Evolutionary conservation across 2,888 invertebrate genomes (phyloP).

Genomic region (Pyrochroa serraticornis): DNA sequence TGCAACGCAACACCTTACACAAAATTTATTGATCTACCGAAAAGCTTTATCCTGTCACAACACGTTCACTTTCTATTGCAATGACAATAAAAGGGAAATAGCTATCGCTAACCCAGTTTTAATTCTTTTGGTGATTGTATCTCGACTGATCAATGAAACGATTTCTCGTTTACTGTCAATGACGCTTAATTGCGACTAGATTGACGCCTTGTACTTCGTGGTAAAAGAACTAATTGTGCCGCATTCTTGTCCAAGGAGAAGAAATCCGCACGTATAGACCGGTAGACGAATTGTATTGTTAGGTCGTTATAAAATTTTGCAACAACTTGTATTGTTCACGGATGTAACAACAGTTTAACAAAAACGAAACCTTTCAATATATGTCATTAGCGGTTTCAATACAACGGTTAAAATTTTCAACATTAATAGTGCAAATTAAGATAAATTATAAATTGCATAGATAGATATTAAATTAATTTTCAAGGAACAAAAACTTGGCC

Average conservation of each 20-base stretch:
- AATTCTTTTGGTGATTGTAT: slow-evolving; percentile 12
- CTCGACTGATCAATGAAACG: slow-evolving; percentile 11
- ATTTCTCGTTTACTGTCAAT: slow-evolving; percentile 23
- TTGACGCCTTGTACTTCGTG: slow-evolving; percentile 12
- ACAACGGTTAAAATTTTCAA: no score
- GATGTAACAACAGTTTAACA: no score
- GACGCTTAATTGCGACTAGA: slow-evolving; percentile 13
- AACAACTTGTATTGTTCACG: not conserved
- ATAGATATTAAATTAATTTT: no score
- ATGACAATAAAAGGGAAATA: slow-evolving; percentile 15
- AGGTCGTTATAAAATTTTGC: slow-evolving; percentile 4
- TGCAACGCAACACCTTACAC: slow-evolving; percentile 18
- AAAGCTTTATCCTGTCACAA: slow-evolving; percentile 5
- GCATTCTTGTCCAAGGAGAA: slow-evolving; percentile 13
- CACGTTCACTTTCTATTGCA: slow-evolving; percentile 15
- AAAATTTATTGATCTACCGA: slow-evolving; percentile 12
- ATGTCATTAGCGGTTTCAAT: no score
- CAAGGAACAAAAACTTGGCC: no score
- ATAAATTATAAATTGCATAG: no score
- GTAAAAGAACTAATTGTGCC: slow-evolving; percentile 15
- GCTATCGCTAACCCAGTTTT: slow-evolving; percentile 9
- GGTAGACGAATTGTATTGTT: slow-evolving; percentile 1
- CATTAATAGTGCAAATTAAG: no score
- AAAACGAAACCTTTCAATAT: no score
- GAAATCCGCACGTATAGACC: slow-evolving; percentile 10